phyloP scores from a whole-genome alignment of 2,797 vertebrate species.

The Coregonus sp. region DNA sequence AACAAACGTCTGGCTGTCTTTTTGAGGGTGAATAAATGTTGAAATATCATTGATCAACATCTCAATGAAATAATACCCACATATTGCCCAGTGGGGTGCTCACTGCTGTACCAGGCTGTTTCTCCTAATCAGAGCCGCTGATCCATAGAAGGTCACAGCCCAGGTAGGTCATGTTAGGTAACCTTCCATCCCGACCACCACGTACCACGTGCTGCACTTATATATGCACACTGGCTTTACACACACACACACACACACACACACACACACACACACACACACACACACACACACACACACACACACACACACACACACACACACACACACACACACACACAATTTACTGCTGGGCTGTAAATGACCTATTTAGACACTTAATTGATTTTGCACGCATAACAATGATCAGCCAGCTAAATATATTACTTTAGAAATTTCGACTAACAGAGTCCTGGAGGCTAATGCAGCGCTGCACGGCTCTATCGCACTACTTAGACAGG shows the following conservation, averaged over 20 bases:
- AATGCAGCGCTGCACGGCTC: neutral
- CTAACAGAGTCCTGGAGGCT: neutral
- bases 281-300: neutral
- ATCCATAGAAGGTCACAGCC: neutral
- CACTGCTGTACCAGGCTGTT: neutral
- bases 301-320: constrained; percentile 1
- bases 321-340: constrained; percentile 8
- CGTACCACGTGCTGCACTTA: neutral
- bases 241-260: neutral
- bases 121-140: neutral
- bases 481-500: neutral
- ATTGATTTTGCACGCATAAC: constrained; percentile 67
- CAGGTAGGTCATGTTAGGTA: neutral
- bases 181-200: neutral
- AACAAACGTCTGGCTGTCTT: too few relatives aligned
- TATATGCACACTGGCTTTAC: neutral
- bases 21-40: too few relatives aligned
- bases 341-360: constrained; percentile 48
- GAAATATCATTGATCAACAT: too few relatives aligned
- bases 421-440: constrained; percentile 37
- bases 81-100: too few relatives aligned
- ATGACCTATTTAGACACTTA: constrained; percentile 67
- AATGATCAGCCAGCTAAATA: constrained; percentile 57
- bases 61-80: too few relatives aligned
- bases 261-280: neutral